Evolutionary conservation across 2,797 vertebrate species (phyloP).

Genomic region (Heterohyrax brucei): DNA sequence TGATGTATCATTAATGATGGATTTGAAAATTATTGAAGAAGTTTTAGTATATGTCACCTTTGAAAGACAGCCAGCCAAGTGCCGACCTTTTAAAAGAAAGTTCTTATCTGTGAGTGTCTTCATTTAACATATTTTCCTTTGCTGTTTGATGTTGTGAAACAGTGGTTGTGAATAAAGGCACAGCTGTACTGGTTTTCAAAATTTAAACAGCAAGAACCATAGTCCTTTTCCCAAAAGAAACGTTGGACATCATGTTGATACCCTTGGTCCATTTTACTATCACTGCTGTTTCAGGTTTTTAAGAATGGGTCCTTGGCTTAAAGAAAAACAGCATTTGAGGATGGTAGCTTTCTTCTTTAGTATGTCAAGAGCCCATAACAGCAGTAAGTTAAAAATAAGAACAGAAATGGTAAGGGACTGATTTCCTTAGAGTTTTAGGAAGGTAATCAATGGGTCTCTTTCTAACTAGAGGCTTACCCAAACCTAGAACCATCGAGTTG

Average conservation of each 20-base stretch:
- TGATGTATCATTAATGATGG: background rate
- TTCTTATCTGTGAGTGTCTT: background rate
- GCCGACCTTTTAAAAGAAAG: conserved; percentile 58
- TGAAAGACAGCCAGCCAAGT: too few species aligned
- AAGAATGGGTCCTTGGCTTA: background rate
- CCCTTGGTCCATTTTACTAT: background rate
- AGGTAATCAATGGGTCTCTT: background rate
- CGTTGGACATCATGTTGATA: background rate
- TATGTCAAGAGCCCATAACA: conserved; percentile 1
- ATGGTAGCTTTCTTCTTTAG: conserved; percentile 1
- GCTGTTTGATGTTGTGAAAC: conserved; percentile 24
- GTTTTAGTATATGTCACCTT: conserved; percentile 3
- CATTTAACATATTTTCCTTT: conserved; percentile 5
- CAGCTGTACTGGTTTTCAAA: background rate
- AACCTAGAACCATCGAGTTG: too few species aligned
- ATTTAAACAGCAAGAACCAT: background rate
- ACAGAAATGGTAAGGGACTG: background rate
- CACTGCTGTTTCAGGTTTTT: conserved; percentile 10
- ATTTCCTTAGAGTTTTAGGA: background rate
- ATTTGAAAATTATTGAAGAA: background rate
- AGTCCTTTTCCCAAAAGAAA: conserved; percentile 29
- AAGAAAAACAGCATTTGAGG: conserved; percentile 45
- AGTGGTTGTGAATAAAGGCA: background rate
- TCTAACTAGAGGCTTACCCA: background rate
- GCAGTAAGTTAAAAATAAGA: background rate